phyloP scores from a whole-genome alignment of 2,888 invertebrate genomes.

The Platycnemis pennipes region DNA sequence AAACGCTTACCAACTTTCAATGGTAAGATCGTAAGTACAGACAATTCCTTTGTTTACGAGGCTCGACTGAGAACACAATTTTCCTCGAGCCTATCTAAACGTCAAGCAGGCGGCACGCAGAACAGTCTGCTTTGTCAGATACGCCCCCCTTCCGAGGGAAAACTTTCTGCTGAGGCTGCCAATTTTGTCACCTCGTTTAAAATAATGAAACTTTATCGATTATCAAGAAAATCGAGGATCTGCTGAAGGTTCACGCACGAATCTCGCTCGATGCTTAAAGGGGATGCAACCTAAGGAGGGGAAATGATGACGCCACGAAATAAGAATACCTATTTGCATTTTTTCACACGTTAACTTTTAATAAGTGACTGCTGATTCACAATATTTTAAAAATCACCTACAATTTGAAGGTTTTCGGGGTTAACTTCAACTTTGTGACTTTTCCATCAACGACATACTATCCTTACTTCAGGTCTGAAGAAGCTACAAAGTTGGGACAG shows the following conservation, averaged over 20 bases:
- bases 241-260: not conserved
- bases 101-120: not conserved
- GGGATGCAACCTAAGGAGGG: not conserved
- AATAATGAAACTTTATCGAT: conserved; percentile 22
- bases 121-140: not conserved
- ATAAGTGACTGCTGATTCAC: not conserved
- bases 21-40: too few species aligned
- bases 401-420: too few species aligned
- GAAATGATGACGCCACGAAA: not conserved
- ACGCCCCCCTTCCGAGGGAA: not conserved
- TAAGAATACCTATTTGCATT: not conserved
- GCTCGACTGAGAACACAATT: too few species aligned
- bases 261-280: not conserved
- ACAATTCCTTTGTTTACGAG: too few species aligned
- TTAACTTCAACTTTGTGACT: too few species aligned
- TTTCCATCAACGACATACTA: too few species aligned
- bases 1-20: too few species aligned
- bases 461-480: too few species aligned
- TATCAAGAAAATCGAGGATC: not conserved
- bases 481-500: too few species aligned
- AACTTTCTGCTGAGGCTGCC: not conserved
- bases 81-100: not conserved
- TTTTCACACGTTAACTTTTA: not conserved
- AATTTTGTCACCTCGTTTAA: not conserved
- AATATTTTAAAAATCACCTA: too few species aligned